Base-by-base conservation (phyloP, 2,888 invertebrate genomes). In the Drosophila ustulata region DNA sequence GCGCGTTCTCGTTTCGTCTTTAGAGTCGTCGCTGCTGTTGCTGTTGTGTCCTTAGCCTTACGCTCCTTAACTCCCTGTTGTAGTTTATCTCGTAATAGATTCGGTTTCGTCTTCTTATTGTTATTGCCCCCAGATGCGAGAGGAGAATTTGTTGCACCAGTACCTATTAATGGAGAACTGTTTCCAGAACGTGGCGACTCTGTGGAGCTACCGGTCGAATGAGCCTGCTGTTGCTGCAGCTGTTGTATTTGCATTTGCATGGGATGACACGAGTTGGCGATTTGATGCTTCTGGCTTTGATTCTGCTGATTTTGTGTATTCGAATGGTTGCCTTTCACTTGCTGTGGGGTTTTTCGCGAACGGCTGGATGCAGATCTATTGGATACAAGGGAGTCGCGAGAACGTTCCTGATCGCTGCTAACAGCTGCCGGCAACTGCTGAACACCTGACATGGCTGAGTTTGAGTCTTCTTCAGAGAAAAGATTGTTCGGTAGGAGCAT, bases 401-500 rank as follows among this genome's bases (percentile, higher is more conserved):
- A 92, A 3, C 90, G 85, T 66, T 92, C 92, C 32, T 89, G 91
- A 65, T 94, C 94, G 18, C 94, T 94, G 61, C 94, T 94, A 28
- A 93, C 91, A 9, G 63, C 74, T 63, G 78, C 32, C 1, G 80
- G 85, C 43, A 87, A 51, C 41, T 89, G 89, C 23, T 84, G 84
- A 26, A 93, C 93, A 28, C 93, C 93, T 28, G 94, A 93, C 64
- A 93, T 92, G 69, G 93, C 93, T 52, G 93, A 92, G 75, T 94
- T 94, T 3, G 91, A 91, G 43, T 90, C 91, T 41, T 62, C 94
- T 94, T 90, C 91, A 4, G 90, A 90, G 49, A 91, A 91, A 18
- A 90, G 66, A 57, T 86, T 89, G 53, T 51, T 89, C 26, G 86
- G 75, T 18, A 90, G 64, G 3, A 88, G 32, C 75, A 88, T 81